phyloP scores from a whole-genome alignment of 2,888 invertebrate genomes.

The Glyphotaelius pellucidus region DNA sequence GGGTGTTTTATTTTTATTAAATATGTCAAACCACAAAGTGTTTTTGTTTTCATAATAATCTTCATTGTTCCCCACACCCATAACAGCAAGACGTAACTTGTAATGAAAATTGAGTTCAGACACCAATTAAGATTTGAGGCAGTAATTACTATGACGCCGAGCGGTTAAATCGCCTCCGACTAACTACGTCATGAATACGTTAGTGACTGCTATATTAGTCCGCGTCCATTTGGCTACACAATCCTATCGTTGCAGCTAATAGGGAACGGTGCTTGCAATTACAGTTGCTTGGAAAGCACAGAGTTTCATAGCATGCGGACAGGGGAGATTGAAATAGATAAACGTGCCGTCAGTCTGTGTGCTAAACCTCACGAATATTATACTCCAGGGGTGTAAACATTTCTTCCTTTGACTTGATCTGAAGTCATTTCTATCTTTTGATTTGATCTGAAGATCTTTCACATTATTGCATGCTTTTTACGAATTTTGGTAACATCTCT shows the following conservation, averaged over 20 bases:
- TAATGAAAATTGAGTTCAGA: background rate
- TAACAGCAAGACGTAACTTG: background rate
- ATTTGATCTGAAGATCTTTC: too few relatives aligned
- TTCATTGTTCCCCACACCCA: background rate
- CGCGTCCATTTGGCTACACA: background rate
- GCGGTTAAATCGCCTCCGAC: background rate
- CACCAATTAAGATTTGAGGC: background rate
- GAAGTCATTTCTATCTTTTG: too few relatives aligned
- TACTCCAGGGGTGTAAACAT: too few relatives aligned
- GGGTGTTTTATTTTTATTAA: too few relatives aligned
- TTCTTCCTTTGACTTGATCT: too few relatives aligned
- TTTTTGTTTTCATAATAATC: too few relatives aligned
- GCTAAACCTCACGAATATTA: background rate
- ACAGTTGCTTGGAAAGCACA: background rate
- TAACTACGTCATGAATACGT: slow-evolving; percentile 2
- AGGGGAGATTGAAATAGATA: background rate
- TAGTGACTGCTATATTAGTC: background rate
- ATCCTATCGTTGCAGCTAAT: background rate
- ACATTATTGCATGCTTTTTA: too few relatives aligned
- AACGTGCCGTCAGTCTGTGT: background rate
- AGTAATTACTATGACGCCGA: background rate
- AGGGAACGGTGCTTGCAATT: background rate
- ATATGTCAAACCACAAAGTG: too few relatives aligned
- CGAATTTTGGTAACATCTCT: too few relatives aligned
- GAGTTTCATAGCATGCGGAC: background rate